Evolutionary conservation across 2,797 vertebrate genomes (phyloP), one percentile per base, ranked within the genome.

Genomic region (Gadopsis bispinosus): DNA sequence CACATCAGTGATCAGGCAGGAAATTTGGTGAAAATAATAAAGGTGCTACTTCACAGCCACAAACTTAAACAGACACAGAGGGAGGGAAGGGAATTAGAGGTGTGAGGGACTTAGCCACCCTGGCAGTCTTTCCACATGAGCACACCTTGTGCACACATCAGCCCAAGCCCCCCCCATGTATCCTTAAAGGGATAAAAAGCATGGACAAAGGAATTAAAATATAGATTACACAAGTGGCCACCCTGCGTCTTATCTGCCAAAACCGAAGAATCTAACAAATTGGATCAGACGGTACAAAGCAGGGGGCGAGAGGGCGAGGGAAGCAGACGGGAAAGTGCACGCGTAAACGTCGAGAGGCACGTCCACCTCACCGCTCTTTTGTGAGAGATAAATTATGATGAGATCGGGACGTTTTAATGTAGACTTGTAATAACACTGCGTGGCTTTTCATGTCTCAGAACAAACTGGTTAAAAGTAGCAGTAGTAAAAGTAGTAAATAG

Each of bases 101-200:
- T 79, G 85, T 93, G 87, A 92, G 90, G 86, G 90, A 88, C 91
- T 87, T 89, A 89, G 84, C 94, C 93, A 94, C 91, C 88, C 87
- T 92, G 73, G 84, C 79, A 92, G 89, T 87, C 88, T 94, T 93
- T 95, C 92, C 92, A 93, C 94, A 93, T 95, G 92, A 93, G 81
- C 89, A 93, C 90, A 91, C 91, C 89, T 92, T 88, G 76, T 63
- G 77, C 82, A 91, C 87, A 91, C 83, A 85, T 54, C 37, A 81
- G 75, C 73, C 72, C 79, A 77, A 79, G 77, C 55, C 79, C 88
- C 63, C 66, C 87, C 60, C 64, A 71, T 88, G 89, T 87, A 90
- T 88, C 83, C 81, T 86, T 93, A 93, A 92, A 88, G 68, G 87
- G 90, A 93, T 93, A 89, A 92, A 87, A 85, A 84, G 83, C 69